Evolutionary conservation across 2,888 invertebrate genomes (phyloP).

Genomic region (Abscondita cerata): DNA sequence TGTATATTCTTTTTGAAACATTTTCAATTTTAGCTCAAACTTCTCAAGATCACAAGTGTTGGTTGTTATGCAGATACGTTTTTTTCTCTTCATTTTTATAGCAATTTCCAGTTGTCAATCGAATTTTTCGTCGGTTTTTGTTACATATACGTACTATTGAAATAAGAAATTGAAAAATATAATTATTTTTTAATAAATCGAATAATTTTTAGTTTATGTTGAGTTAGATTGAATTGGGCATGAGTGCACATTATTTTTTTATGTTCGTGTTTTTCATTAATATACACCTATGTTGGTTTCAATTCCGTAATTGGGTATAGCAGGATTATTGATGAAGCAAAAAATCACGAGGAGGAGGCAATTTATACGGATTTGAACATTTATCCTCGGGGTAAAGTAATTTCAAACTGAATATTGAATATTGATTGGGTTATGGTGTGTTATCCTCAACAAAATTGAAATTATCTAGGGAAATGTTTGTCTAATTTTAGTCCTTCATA

Average conservation of each 20-base stretch:
- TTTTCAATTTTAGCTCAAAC: slow-evolving; percentile 6
- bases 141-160: too few species aligned
- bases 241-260: slow-evolving; percentile 10
- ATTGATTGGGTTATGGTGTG: slow-evolving; percentile 31
- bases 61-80: slow-evolving; percentile 7
- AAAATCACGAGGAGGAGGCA: slow-evolving; percentile 30
- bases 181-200: too few species aligned
- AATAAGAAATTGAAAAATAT: too few species aligned
- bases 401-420: slow-evolving; percentile 33
- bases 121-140: too few species aligned
- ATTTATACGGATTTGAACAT: slow-evolving; percentile 32
- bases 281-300: slow-evolving; percentile 14
- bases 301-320: slow-evolving; percentile 24
- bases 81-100: slow-evolving; percentile 10
- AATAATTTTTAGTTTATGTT: too few species aligned
- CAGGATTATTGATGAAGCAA: slow-evolving; percentile 33
- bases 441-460: slow-evolving; percentile 22
- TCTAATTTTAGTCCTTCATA: background rate
- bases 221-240: too few species aligned
- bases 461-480: slow-evolving; percentile 20
- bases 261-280: slow-evolving; percentile 16
- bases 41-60: slow-evolving; percentile 10
- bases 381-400: slow-evolving; percentile 32
- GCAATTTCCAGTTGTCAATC: slow-evolving; percentile 7
- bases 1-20: background rate